These are phyloP conservation scores for Coturnix japonica DNA, from an alignment of 2,113 vertebrate genomes.

Conservation along the genomic window DNA sequence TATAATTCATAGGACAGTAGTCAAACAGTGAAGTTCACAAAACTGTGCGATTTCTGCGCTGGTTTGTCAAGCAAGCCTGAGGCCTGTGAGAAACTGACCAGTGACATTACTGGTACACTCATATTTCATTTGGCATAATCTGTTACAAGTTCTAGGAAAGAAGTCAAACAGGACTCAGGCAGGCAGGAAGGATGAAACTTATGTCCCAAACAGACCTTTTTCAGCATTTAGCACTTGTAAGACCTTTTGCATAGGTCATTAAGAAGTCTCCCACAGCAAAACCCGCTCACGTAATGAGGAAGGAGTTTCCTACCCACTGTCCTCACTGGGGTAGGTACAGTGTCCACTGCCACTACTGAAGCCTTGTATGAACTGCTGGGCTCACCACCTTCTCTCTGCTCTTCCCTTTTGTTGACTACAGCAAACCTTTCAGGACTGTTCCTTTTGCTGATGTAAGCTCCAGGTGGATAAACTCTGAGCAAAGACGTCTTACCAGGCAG, in stretches of 20 bases:
- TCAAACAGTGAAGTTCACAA: neutral
- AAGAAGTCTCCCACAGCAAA: neutral
- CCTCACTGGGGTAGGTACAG: neutral
- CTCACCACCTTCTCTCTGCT: neutral
- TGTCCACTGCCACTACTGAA: neutral
- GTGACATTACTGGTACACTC: neutral
- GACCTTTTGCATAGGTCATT: neutral
- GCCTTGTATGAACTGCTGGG: accelerated
- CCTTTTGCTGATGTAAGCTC: neutral
- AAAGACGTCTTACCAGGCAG: neutral
- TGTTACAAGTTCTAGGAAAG: neutral
- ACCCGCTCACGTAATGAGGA: neutral
- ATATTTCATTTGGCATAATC: neutral
- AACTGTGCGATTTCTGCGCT: neutral
- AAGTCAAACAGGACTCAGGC: neutral
- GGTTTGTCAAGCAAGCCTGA: neutral
- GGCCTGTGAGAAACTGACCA: neutral
- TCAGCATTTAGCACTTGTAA: neutral
- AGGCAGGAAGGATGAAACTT: neutral
- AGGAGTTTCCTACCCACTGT: neutral
- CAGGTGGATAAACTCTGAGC: neutral
- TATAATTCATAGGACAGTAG: neutral
- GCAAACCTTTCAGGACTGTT: neutral
- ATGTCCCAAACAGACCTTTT: neutral
- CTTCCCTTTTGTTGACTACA: neutral